Evolutionary conservation across 2,888 invertebrate genomes (phyloP).

Genomic region (Nycteola revayana): DNA sequence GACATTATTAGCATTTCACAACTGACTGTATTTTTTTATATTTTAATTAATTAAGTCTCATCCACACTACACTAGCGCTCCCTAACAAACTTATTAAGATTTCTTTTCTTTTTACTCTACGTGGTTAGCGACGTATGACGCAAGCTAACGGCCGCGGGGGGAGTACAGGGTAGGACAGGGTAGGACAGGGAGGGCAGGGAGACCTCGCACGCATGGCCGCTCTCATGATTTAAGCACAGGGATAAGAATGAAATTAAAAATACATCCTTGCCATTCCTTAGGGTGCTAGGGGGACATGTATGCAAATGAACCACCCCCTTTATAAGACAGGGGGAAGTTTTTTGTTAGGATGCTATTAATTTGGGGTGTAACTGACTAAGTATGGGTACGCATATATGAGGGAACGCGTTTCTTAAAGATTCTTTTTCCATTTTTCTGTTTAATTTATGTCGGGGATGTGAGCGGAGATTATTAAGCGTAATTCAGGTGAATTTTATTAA

Average conservation of each 20-base stretch:
- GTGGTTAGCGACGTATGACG: slow-evolving; percentile 82
- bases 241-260: slow-evolving; percentile 83
- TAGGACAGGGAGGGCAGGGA: slow-evolving; percentile 46
- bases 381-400: slow-evolving; percentile 62
- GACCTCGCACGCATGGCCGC: slow-evolving; percentile 81
- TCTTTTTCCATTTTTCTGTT: slow-evolving; percentile 57
- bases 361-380: slow-evolving; percentile 78
- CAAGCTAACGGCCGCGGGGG: slow-evolving; percentile 67
- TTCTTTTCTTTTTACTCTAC: slow-evolving; percentile 82
- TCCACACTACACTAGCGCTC: slow-evolving; percentile 59
- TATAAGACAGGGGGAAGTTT: slow-evolving; percentile 77
- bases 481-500: slow-evolving; percentile 61
- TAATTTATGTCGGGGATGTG: slow-evolving; percentile 71
- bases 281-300: slow-evolving; percentile 80
- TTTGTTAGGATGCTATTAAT: slow-evolving; percentile 82
- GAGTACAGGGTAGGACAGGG: slow-evolving; percentile 37
- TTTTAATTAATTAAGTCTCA: slow-evolving; percentile 30
- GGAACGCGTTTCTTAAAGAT: slow-evolving; percentile 50
- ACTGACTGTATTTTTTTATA: too few relatives aligned
- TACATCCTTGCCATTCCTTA: slow-evolving; percentile 78
- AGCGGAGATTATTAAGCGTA: slow-evolving; percentile 69
- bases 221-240: slow-evolving; percentile 81
- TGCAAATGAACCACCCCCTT: slow-evolving; percentile 76
- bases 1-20: too few relatives aligned
- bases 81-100: slow-evolving; percentile 83